Evolutionary conservation across 2,797 vertebrate genomes (phyloP), one percentile per base, ranked within the genome.

Genomic region (Lacerta agilis): DNA sequence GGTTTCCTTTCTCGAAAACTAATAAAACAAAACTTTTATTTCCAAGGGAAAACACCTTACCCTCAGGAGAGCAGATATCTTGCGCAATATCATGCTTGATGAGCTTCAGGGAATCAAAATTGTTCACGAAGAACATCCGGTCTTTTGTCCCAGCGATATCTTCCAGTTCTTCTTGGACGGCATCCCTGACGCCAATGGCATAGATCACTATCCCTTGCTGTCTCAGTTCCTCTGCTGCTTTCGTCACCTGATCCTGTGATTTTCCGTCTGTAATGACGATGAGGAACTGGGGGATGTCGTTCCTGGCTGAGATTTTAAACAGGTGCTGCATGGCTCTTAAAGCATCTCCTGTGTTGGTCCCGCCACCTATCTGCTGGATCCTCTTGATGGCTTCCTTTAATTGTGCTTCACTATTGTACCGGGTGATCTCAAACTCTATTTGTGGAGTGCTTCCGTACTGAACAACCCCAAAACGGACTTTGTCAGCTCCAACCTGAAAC

Each of bases 181-280:
- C 98, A 0, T 88, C 23, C 83, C 96, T 97, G 49, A 98, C 93
- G 1, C 98, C 98, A n/a, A 98, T 96, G 38, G 98, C 95, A 18
- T 97, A 98, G 82, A 97, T 88, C 4, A 18, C 90, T 77, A 98
- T 93, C 0, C 95, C 95, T 18, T 94, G 90, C 0, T 67, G 7
- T 79, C 96, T 96, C 87, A 98, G 84, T 8, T 71, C 79, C 29
- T 91, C 86, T 20, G 97, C 98, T 4, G 97, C 95, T 43, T 36
- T 61, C 9, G 94, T 95, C 78, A 98, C 98, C 0, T 79, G 0
- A 81, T 98, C 98, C 0, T 94, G 0, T 2, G 98, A 98, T 64
- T 96, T 17, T 15, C 98, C 97, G 2, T 98, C 97, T 0, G 98
- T 99, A 94, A 98, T 97, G 75, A 98, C 94, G 25, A 98, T 96